Percentiles rank a stretch among this genome's conserved stretches.
These are phyloP conservation scores for Podabrus alpinus DNA, from an alignment of 2,888 invertebrate genomes.

Conservation along the genomic window DNA sequence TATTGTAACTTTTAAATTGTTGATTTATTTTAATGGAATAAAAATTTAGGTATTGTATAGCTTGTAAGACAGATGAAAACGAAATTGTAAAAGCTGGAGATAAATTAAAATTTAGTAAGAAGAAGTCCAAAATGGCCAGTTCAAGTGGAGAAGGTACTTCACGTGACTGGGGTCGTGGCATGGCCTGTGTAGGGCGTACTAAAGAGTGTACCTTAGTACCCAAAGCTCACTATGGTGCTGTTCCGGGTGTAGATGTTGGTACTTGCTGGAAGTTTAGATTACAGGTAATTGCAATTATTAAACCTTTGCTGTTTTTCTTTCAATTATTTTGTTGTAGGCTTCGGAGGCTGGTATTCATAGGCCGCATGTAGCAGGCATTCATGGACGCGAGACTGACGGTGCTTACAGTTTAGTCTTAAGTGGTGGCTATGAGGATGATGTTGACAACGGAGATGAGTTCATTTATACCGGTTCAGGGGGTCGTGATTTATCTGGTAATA, in stretches of 20 bases:
- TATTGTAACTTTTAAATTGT: not conserved
- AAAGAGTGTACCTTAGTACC: constrained; percentile 70
- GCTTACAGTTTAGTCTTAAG: constrained; percentile 81
- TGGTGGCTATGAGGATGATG: constrained; percentile 85
- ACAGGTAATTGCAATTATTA: constrained; percentile 57
- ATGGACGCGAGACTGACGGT: constrained; percentile 76
- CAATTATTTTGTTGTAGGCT: constrained; percentile 55
- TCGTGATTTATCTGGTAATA: constrained; percentile 80
- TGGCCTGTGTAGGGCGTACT: constrained; percentile 79
- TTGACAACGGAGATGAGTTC: constrained; percentile 79
- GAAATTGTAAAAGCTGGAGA: constrained; percentile 78
- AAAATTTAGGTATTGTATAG: constrained; percentile 68
- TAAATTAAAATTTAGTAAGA: constrained; percentile 64
- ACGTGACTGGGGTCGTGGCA: constrained; percentile 78
- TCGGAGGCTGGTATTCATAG: constrained; percentile 83
- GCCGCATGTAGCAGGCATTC: constrained; percentile 83
- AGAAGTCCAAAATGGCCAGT: constrained; percentile 61
- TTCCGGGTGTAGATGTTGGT: constrained; percentile 85
- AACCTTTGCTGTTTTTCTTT: not conserved
- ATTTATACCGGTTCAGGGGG: constrained; percentile 86
- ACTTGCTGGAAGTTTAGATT: constrained; percentile 79
- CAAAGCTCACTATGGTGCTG: constrained; percentile 76
- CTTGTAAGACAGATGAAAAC: constrained; percentile 73
- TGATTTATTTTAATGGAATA: not conserved
- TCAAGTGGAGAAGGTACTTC: constrained; percentile 8